Percentiles rank a stretch among this genome's conserved stretches.
These are phyloP conservation scores for Eustalomyia histrio DNA, from an alignment of 2,888 invertebrate species.

Conservation along the genomic window DNA sequence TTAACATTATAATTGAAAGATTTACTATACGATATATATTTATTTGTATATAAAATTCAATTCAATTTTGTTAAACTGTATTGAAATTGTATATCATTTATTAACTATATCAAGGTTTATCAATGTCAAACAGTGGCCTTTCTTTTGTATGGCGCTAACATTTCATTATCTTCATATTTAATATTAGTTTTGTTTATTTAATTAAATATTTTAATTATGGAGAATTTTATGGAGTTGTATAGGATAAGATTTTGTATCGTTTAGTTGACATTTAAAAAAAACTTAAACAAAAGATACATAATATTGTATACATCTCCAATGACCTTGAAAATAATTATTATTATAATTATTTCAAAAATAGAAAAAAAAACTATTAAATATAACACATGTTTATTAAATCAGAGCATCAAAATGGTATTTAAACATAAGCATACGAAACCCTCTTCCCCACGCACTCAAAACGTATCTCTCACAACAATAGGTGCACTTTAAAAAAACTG, in stretches of 20 bases:
- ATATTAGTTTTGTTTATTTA: not conserved
- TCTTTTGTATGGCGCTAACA: constrained; percentile 6
- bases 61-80: not conserved
- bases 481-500: constrained; percentile 20
- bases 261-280: not conserved
- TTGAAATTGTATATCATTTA: not conserved
- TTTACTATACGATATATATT: not conserved
- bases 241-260: not conserved
- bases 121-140: constrained; percentile 16
- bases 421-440: not conserved
- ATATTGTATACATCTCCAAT: not conserved
- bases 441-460: too few relatives aligned
- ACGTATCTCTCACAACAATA: constrained; percentile 8
- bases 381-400: constrained; percentile 39
- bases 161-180: not conserved
- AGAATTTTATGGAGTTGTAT: not conserved
- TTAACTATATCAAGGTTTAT: constrained; percentile 12
- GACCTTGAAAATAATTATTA: constrained; percentile 43
- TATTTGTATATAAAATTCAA: not conserved
- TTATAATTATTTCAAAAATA: not conserved
- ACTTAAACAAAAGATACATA: not conserved
- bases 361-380: constrained; percentile 37
- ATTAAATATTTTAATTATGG: not conserved
- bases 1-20: constrained; percentile 28
- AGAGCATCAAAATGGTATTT: constrained; percentile 23